Evolutionary conservation across 2,113 vertebrate species (phyloP).

Genomic region (Butorides virescens): DNA sequence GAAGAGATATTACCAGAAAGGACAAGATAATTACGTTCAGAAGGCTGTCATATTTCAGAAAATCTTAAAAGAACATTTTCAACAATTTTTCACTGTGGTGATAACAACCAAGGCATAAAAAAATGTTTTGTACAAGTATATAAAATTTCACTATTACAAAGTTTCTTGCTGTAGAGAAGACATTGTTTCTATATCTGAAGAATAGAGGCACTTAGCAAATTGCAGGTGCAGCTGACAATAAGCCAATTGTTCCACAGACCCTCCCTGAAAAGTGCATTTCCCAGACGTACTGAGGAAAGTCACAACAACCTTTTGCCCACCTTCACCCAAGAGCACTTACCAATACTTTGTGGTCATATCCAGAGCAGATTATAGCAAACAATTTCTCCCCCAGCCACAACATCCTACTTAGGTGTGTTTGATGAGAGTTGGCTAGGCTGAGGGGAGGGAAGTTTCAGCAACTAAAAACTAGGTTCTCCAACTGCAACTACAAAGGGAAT

Average conservation of each 20-base stretch:
- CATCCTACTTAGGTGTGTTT: background rate
- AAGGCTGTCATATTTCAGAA: background rate
- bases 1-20: background rate
- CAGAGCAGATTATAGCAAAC: background rate
- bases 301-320: background rate
- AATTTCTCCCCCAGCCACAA: background rate
- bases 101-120: background rate
- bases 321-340: background rate
- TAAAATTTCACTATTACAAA: background rate
- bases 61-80: background rate
- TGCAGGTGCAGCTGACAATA: slow-evolving; percentile 1
- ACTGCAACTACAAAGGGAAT: background rate
- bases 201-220: background rate
- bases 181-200: background rate
- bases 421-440: background rate
- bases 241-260: background rate
- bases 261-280: background rate
- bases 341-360: background rate
- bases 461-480: background rate
- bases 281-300: background rate
- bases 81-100: background rate
- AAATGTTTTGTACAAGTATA: background rate
- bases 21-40: slow-evolving; percentile 1
- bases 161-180: background rate
- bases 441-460: background rate